These are phyloP conservation scores for Gadopsis bispinosus DNA, from an alignment of 2,797 vertebrate species.

Conservation along the genomic window DNA sequence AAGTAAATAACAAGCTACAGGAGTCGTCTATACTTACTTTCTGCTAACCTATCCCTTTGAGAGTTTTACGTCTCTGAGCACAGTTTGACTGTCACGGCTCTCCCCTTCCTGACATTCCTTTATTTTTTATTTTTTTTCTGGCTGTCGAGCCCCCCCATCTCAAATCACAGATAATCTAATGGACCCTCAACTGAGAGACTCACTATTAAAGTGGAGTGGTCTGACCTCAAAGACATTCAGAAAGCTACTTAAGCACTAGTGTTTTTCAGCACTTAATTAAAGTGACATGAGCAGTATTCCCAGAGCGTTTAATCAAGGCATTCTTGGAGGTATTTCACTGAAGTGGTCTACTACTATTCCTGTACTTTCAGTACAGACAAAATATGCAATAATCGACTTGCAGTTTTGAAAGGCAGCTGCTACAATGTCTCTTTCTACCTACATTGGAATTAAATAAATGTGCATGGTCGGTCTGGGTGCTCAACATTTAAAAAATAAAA, in stretches of 20 bases:
- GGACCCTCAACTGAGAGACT: conserved; percentile 53
- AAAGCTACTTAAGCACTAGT: conserved; percentile 59
- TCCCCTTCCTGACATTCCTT: not conserved
- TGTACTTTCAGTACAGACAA: not conserved
- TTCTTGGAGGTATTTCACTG: conserved; percentile 58
- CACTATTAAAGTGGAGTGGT: conserved; percentile 52
- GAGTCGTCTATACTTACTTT: conserved; percentile 29
- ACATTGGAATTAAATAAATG: not conserved
- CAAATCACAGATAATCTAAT: conserved; percentile 70
- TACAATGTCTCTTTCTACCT: not conserved
- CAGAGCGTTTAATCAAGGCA: conserved; percentile 59
- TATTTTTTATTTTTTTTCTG: conserved; percentile 1
- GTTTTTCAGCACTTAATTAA: conserved; percentile 72
- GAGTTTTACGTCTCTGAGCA: conserved; percentile 11
- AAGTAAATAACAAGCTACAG: conserved; percentile 44
- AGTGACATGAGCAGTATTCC: conserved; percentile 53
- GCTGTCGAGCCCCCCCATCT: conserved; percentile 50
- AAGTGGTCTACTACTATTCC: not conserved
- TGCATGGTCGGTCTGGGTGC: not conserved
- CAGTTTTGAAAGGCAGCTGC: not conserved
- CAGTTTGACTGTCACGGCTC: conserved; percentile 22
- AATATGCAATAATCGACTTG: not conserved
- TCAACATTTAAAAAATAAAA: not conserved
- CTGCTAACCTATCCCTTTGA: conserved; percentile 37
- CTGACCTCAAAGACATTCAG: conserved; percentile 58